Base-by-base conservation (phyloP, 2,888 invertebrate genomes). In the Cephus rjabovi region DNA sequence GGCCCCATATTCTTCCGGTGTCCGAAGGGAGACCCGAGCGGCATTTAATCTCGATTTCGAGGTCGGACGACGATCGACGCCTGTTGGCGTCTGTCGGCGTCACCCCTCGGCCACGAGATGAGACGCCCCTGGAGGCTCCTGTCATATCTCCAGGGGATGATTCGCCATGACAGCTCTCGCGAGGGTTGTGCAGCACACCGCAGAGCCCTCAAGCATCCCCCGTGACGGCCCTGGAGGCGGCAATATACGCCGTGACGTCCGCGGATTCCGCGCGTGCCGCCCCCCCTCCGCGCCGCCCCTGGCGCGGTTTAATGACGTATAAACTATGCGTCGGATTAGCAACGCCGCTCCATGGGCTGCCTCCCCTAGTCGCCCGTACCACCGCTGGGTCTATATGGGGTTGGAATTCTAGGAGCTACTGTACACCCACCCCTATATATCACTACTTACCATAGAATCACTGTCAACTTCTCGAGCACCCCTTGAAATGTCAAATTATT, bases 251-350 rank as follows among this genome's bases (percentile, higher is more conserved):
- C 87, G 89, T 91, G 90, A 91, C 90, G 90, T 89, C 82, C 89
- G 91, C 91, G 89, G 88, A 90, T 90, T 91, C 91, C 88, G 83
- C 87, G 89, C 88, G 85, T 86, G 86, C 88, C 87, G 81, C 83
- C 82, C 83, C 35, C 75, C 31, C 56, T 75, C 69, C 34, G 30
- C 34, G 75, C 35, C 35, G 34, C 76, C 70, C 75, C 74, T 34
- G 75, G 82, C 81, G 80, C 75, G 87, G 90, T 91, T 91, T 91
- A 91, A 91, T 91, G 91, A 91, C 91, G 91, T 91, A 91, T 91
- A 91, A 91, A 91, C 91, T 91, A 91, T 91, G 91, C 90, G 90
- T 82, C 84, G 91, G 91, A 91, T 91, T 91, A 91, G 87, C 87
- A 84, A 83, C 83, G 83, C 85, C 37, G 74, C 76, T 73, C n/a